These are phyloP conservation scores for Pandemis heparana DNA, from an alignment of 2,888 invertebrate genomes.

Conservation along the genomic window DNA sequence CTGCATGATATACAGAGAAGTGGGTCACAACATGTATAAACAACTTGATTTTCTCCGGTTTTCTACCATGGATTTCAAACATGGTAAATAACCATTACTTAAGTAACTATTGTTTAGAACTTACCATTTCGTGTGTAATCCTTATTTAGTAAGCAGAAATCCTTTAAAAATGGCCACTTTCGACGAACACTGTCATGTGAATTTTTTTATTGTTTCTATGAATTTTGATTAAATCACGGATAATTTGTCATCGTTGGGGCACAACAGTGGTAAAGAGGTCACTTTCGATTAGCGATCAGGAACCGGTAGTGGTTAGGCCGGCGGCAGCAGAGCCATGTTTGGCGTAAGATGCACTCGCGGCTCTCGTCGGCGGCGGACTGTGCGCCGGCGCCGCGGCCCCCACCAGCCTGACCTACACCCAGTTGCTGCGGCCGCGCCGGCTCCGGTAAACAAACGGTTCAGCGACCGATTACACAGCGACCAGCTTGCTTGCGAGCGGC, in stretches of 20 bases:
- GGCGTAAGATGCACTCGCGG: conserved; percentile 69
- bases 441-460: conserved; percentile 84
- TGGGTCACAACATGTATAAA: conserved; percentile 67
- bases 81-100: conserved; percentile 14
- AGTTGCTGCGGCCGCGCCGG: conserved; percentile 65
- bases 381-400: conserved; percentile 61
- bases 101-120: conserved; percentile 47
- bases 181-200: conserved; percentile 69
- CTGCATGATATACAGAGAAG: conserved; percentile 53
- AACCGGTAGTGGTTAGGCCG: conserved; percentile 59
- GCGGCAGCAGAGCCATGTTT: conserved; percentile 67
- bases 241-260: conserved; percentile 70
- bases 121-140: conserved; percentile 67
- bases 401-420: conserved; percentile 81
- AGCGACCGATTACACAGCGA: conserved; percentile 79
- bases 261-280: conserved; percentile 68
- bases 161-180: conserved; percentile 71
- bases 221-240: conserved; percentile 57
- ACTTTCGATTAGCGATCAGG: conserved; percentile 64
- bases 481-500: conserved; percentile 60
- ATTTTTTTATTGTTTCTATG: conserved; percentile 48
- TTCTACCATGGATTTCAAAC: conserved; percentile 45
- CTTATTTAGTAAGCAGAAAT: conserved; percentile 55
- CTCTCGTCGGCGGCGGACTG: conserved; percentile 71
- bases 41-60: conserved; percentile 62